Conservation (phyloP, 2,888 invertebrate species). For the Watsonalla binaria region DNA sequence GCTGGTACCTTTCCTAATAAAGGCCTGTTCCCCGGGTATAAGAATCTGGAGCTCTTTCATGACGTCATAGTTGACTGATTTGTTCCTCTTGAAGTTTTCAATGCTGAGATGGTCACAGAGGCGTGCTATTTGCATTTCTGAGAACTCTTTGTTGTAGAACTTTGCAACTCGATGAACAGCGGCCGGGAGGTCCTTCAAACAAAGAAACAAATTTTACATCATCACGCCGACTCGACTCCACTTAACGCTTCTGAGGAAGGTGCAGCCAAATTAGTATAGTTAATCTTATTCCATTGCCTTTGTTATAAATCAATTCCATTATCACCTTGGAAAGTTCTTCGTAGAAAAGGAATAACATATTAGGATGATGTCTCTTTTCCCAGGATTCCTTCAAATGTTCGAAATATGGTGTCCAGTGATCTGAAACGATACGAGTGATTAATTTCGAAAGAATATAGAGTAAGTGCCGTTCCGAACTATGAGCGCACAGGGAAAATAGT, state of each 20-base stretch:
- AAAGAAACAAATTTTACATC: background rate
- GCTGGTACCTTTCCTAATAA: conserved; percentile 81
- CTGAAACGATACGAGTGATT: conserved; percentile 48
- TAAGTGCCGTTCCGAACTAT: background rate
- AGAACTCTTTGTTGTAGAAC: conserved; percentile 80
- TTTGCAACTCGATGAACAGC: conserved; percentile 78
- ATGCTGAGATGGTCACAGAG: conserved; percentile 87
- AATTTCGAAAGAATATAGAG: background rate
- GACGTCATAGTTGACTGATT: conserved; percentile 85
- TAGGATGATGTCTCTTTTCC: conserved; percentile 80
- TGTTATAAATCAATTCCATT: too few relatives aligned
- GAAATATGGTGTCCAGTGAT: conserved; percentile 87
- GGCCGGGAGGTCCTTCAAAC: conserved; percentile 78
- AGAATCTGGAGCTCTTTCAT: conserved; percentile 81
- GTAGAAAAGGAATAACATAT: conserved; percentile 87
- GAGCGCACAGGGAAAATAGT: too few relatives aligned
- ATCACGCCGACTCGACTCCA: background rate
- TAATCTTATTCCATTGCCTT: too few relatives aligned
- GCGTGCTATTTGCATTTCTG: conserved; percentile 75
- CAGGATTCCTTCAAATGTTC: conserved; percentile 89
- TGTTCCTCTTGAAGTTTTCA: conserved; percentile 88
- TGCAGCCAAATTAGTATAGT: too few relatives aligned
- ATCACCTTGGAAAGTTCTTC: conserved; percentile 85
- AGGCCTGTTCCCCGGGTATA: conserved; percentile 77
- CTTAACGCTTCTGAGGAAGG: too few relatives aligned